Evolutionary conservation across 1,140 invertebrate species (phyloP).

Genomic region (Microplitis mediator): DNA sequence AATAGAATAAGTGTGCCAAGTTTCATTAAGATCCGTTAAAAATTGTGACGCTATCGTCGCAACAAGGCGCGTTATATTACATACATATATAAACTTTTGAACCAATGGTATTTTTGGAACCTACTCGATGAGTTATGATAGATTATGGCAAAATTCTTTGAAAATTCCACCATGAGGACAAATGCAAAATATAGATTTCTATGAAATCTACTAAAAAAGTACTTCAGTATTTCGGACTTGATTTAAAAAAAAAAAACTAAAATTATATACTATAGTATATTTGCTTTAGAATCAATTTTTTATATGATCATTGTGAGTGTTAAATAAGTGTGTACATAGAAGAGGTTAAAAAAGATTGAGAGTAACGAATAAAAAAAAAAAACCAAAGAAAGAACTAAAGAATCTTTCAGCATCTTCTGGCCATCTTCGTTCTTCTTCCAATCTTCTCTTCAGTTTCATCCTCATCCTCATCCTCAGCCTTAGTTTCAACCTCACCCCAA

Average conservation of each 20-base stretch:
- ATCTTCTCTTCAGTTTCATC: slow-evolving; percentile 1
- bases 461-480: slow-evolving; percentile 3
- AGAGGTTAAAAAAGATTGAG: neutral
- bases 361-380: slow-evolving; percentile 8
- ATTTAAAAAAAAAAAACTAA: slow-evolving; percentile 34
- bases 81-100: too few relatives aligned
- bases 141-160: too few relatives aligned
- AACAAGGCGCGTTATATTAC: too few relatives aligned
- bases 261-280: slow-evolving; percentile 56
- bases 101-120: too few relatives aligned
- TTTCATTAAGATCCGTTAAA: too few relatives aligned
- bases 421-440: slow-evolving; percentile 26
- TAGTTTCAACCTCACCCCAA: too few relatives aligned
- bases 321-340: slow-evolving; percentile 20
- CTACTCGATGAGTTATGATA: too few relatives aligned
- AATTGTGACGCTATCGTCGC: too few relatives aligned
- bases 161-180: too few relatives aligned
- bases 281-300: slow-evolving; percentile 59
- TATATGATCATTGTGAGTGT: slow-evolving; percentile 50
- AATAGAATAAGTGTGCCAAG: too few relatives aligned
- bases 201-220: neutral
- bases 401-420: neutral
- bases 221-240: too few relatives aligned
- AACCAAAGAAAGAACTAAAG: slow-evolving; percentile 7
- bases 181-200: too few relatives aligned